These are phyloP conservation scores for Melipona beecheii DNA, from an alignment of 2,888 invertebrate genomes.

Conservation along the genomic window DNA sequence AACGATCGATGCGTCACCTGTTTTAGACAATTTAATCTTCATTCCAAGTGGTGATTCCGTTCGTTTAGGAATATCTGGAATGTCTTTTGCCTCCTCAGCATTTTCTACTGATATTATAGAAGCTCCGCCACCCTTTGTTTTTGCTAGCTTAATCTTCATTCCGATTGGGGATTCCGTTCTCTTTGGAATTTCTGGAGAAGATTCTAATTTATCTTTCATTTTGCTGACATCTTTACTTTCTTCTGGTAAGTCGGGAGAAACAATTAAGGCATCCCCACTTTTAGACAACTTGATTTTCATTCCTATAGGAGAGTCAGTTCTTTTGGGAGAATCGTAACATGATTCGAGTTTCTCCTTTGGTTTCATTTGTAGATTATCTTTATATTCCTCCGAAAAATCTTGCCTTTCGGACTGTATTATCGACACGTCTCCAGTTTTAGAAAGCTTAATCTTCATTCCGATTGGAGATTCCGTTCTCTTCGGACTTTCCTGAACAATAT, in stretches of 20 bases:
- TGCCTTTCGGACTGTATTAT: slow-evolving; percentile 72
- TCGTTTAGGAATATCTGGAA: slow-evolving; percentile 73
- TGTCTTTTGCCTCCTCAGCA: slow-evolving; percentile 63
- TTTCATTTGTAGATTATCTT: slow-evolving; percentile 52
- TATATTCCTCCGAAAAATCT: slow-evolving; percentile 63
- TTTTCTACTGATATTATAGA: slow-evolving; percentile 73
- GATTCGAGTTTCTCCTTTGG: slow-evolving; percentile 60
- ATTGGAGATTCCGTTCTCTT: slow-evolving; percentile 74
- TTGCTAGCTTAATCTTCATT: slow-evolving; percentile 80
- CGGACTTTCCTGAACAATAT: slow-evolving; percentile 64
- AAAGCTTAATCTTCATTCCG: slow-evolving; percentile 81
- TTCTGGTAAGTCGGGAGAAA: slow-evolving; percentile 68
- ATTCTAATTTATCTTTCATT: slow-evolving; percentile 69
- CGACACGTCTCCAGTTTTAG: slow-evolving; percentile 76
- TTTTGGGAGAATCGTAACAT: slow-evolving; percentile 57
- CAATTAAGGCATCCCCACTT: slow-evolving; percentile 76
- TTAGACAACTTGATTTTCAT: slow-evolving; percentile 81
- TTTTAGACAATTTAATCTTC: slow-evolving; percentile 80
- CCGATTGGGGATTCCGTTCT: slow-evolving; percentile 80
- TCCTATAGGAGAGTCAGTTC: slow-evolving; percentile 75
- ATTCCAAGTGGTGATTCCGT: slow-evolving; percentile 81
- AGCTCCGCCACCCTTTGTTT: slow-evolving; percentile 73
- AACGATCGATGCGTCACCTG: slow-evolving; percentile 77
- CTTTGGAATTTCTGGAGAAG: slow-evolving; percentile 71
- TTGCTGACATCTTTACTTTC: slow-evolving; percentile 65